Base-by-base conservation (phyloP, 2,113 vertebrate species). In the Ceratotherium simum region DNA sequence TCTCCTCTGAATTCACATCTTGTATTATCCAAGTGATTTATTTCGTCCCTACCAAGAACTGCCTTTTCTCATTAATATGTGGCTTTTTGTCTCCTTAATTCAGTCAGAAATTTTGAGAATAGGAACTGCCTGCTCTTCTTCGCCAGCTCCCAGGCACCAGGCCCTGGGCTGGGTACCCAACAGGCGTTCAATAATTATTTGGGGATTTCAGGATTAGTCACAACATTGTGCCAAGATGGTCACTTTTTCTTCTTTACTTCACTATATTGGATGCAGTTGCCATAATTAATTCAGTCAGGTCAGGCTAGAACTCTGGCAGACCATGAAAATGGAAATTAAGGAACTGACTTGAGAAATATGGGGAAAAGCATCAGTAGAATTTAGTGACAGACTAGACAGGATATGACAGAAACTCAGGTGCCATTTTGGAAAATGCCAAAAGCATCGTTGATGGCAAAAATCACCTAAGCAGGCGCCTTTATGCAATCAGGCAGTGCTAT, bases 381-480 rank as follows among this genome's bases (percentile, higher is more conserved):
- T 80, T 87, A 92, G 91, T 96, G 91, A 96, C 85, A 92, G 46
- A 39, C 36, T 21, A 13, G 31, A 93, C 80, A 36, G 93, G 54
- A 31, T 87, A 80, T 87, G 96, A 97, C 95, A 93, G 96, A 91
- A 90, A 96, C 7, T 83, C 89, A 83, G 95, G 96, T 96, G 95
- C 95, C 96, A 93, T 85, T 93, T 98, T 75, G 96, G 89, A 69
- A 97, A 97, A 98, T 97, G 92, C 96, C 97, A 18, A 25, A 92
- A 95, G 95, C 95, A 62, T 92, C 4, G 1, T 80, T 33, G 95
- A 96, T 62, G 93, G 96, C 78, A 93, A 42, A 91, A 67, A 3
- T 93, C 94, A 90, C 85, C 96, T 80, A 54, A 93, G 93, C 89
- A 98, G 70, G 93, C 95, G 93, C 90, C 83, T 56, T 97, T 39